These are phyloP conservation scores for Catharus minimus DNA, from an alignment of 2,113 vertebrate genomes.

Conservation along the genomic window DNA sequence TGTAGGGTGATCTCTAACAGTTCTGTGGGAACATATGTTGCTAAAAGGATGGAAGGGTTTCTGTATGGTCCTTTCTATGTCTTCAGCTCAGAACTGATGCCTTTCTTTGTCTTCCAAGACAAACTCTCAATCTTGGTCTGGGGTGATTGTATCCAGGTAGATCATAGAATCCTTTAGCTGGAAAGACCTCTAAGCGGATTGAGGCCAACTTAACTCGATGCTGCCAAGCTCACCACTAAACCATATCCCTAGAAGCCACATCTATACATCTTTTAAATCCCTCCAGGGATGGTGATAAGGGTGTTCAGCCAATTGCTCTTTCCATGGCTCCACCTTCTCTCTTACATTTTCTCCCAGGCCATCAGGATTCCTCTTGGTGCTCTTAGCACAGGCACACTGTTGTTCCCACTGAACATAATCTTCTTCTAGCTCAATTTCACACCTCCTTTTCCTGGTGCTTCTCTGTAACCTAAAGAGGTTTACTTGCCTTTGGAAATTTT, in stretches of 20 bases:
- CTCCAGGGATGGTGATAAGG: not conserved
- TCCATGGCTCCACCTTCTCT: not conserved
- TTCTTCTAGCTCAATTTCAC: not conserved
- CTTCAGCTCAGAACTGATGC: not conserved
- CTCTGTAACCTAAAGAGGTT: not conserved
- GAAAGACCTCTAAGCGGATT: not conserved
- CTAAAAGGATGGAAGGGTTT: not conserved
- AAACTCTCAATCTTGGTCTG: not conserved
- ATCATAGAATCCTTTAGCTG: not conserved
- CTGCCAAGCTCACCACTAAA: not conserved
- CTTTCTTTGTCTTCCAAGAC: not conserved
- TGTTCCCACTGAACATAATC: not conserved
- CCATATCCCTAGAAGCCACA: not conserved
- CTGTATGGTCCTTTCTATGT: not conserved
- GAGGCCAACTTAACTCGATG: not conserved
- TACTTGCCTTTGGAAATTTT: slow-evolving; percentile 8
- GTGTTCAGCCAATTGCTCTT: not conserved
- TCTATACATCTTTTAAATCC: not conserved
- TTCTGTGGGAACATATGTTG: not conserved
- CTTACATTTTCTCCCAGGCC: not conserved
- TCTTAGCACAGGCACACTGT: not conserved
- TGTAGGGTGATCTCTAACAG: not conserved
- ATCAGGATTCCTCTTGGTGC: not conserved
- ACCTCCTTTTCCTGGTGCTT: not conserved
- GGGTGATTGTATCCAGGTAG: not conserved